Evolutionary conservation across 2,888 invertebrate genomes (phyloP).

Genomic region (Caenorhabditis sp.): DNA sequence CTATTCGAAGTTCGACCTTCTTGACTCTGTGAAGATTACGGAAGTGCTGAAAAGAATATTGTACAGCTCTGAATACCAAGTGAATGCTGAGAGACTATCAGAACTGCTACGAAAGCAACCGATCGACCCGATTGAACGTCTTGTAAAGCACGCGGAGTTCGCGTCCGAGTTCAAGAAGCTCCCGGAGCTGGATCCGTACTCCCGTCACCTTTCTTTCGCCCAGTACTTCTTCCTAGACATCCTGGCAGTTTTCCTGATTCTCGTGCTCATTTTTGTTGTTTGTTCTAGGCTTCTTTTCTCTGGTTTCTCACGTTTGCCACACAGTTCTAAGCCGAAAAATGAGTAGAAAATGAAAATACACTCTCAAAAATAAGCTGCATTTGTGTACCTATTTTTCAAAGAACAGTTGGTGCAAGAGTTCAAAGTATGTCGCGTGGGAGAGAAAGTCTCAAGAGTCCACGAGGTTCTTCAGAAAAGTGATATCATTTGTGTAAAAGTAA

Average conservation of each 20-base stretch:
- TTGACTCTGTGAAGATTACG: constrained; percentile 18
- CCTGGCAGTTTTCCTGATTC: background rate
- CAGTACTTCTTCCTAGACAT: constrained; percentile 41
- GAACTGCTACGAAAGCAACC: constrained; percentile 40
- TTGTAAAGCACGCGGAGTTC: constrained; percentile 45
- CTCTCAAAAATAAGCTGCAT: constrained; percentile 30
- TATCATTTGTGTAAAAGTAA: constrained; percentile 11
- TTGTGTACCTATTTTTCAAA: constrained; percentile 27
- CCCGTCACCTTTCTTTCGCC: constrained; percentile 20
- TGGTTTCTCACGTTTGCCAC: background rate
- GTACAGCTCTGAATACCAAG: background rate
- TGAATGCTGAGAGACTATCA: constrained; percentile 14
- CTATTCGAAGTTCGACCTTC: constrained; percentile 56
- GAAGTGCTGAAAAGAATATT: constrained; percentile 47
- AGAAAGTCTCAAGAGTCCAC: constrained; percentile 15
- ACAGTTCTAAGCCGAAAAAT: constrained; percentile 5
- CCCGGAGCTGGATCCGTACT: constrained; percentile 37
- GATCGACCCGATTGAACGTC: constrained; percentile 22
- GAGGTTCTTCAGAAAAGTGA: constrained; percentile 18
- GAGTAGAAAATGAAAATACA: constrained; percentile 13
- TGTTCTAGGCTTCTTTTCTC: background rate
- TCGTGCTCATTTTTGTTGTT: background rate
- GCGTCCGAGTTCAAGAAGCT: constrained; percentile 44
- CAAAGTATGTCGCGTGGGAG: constrained; percentile 35
- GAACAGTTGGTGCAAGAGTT: constrained; percentile 18